Base-by-base conservation (phyloP, 2,888 invertebrate genomes). In the Pediacus dermestoides region DNA sequence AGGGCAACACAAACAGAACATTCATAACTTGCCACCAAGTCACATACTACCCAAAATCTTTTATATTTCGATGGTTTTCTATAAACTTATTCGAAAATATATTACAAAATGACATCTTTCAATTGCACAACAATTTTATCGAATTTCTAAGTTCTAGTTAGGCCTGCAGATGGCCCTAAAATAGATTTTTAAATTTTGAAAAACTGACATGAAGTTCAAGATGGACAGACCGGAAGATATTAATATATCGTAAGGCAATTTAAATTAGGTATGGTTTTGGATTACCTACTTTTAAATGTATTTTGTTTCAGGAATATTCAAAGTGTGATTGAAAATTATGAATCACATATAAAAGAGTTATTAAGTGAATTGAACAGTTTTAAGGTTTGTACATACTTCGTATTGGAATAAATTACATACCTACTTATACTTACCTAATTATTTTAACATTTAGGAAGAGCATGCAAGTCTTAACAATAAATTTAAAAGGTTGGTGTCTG, bases 401-500 rank as follows among this genome's bases (percentile, higher is more conserved):
- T 30, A 13, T n/a, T 12, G 7, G 9, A 12, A 30, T 30, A 13
- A 8, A 6, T n/a, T n/a, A 4, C 4, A 4, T 33, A 23, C 30
- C 15, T 13, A 30, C 12, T 10, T 26, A 26, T 26, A n/a, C 9
- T 10, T n/a, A 26, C n/a, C n/a, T 18, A 18, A 18, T 18, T 18
- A n/a, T n/a, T n/a, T n/a, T n/a, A n/a, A n/a, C n/a, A 55, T 54
- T 38, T 35, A 61, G 60, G 15, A 22, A 3, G 57, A 60, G 42
- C 58, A 58, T 13, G 42, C 44, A 10, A 40, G 40, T 16, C 30
- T 59, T 3, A 58, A 51, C 39, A 13, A 13, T 8, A 48, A 53
- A 44, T 37, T 59, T 9, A 40, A 32, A 2, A 28, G 15, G 3
- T 34, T 59, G 2, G 28, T 61, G 4, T 26, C 32, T 6, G 62